Evolutionary conservation across 2,888 invertebrate species (phyloP), one percentile per base, ranked within the genome.

Genomic region (Pyralis farinalis): DNA sequence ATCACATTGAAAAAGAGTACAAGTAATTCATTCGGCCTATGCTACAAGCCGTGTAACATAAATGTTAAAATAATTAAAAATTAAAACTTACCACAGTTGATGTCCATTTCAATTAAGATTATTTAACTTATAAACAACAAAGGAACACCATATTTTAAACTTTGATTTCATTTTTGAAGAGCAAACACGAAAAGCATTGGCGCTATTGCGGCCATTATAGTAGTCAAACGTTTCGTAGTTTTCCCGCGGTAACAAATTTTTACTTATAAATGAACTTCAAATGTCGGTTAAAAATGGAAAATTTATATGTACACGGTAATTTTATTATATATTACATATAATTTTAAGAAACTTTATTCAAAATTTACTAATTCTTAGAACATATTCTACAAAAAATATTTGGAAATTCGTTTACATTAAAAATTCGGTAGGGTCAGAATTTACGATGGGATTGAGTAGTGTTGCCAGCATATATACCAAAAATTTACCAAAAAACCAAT

Each of bases 191-290:
- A 75, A 72, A 74, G 85, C 81, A 86, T 86, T 86, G 84, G 84
- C 84, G 86, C 84, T 86, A 75, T 74, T 85, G 88, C 88, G 88
- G 88, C 88, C 88, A 88, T 88, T 87, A 86, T 51, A 72, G 73
- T 70, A 80, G 77, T 83, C 81, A 80, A 83, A 84, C 81, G 83
- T 83, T 67, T 75, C 78, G 73, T 76, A 74, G 73, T 81, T 87
- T 87, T 87, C 87, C 87, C 87, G 87, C 87, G 87, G 82, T 82
- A 76, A 80, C 63, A 57, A 60, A 50, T 49, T 63, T 44, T 51
- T 54, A 47, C 44, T 40, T 46, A 46, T 41, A 55, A 49, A 56
- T 41, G 10, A 21, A 4, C 12, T 9, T 2, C 10, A 11, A 25
- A 22, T 33, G 20, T 21, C 6, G 10, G 12, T 10, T 37, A 27